Conservation (phyloP, 1,140 invertebrate genomes). For the Asbolus verrucosus region DNA sequence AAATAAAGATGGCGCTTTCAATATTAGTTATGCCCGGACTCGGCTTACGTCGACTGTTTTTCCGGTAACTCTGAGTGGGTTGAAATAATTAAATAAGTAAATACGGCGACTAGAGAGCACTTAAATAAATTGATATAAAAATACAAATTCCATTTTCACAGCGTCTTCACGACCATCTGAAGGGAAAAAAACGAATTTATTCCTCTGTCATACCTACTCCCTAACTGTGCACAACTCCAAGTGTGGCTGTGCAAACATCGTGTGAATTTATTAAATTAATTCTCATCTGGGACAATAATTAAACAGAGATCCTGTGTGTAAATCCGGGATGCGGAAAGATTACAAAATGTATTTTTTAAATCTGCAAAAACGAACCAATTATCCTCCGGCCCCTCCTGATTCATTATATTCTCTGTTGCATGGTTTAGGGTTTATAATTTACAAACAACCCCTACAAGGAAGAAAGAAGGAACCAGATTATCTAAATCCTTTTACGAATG, state of each 20-base stretch:
- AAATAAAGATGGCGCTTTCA: no score
- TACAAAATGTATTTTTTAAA: no score
- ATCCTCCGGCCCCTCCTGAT: no score
- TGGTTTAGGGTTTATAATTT: background rate
- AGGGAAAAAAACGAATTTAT: background rate
- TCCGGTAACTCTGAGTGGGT: background rate
- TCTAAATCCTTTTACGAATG: conserved; percentile 1
- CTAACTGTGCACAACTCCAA: conserved; percentile 1
- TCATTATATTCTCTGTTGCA: no score
- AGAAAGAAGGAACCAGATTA: background rate
- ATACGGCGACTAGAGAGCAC: conserved; percentile 14
- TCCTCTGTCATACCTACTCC: background rate
- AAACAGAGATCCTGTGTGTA: background rate
- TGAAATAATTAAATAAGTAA: conserved; percentile 24
- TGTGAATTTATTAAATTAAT: no score
- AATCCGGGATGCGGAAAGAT: no score
- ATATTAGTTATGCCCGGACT: no score
- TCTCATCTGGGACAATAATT: conserved; percentile 1
- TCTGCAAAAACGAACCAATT: no score
- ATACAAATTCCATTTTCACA: conserved; percentile 17
- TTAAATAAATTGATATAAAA: conserved; percentile 35
- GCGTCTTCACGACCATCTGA: conserved; percentile 10
- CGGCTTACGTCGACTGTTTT: no score
- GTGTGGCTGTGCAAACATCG: no score
- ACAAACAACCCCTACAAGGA: background rate